A percentile compares a stretch with the other conserved stretches of the same genome.
phyloP scores from a whole-genome alignment of 53 echinoderm and acorn worm genomes.

The Mesocentrotus franciscanus region DNA sequence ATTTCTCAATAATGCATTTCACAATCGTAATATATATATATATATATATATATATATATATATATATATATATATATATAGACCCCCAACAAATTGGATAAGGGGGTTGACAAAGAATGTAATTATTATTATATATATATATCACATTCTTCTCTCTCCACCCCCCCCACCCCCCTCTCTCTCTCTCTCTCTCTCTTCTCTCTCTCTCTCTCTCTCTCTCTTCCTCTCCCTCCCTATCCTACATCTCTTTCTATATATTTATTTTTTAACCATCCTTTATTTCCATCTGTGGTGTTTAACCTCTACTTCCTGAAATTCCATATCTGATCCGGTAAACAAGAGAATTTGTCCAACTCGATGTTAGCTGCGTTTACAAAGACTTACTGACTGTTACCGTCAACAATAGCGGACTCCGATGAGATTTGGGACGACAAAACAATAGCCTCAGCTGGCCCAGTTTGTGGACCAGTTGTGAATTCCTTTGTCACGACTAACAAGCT shows the following conservation, averaged over 20 bases:
- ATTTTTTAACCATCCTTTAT: background rate
- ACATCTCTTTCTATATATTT: background rate
- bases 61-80: too few species aligned
- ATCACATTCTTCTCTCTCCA: background rate
- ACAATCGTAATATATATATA: too few species aligned
- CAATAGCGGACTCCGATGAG: background rate
- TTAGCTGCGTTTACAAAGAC: background rate
- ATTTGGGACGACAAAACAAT: conserved; percentile 5
- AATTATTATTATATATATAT: too few species aligned
- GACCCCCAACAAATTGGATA: too few species aligned
- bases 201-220: background rate
- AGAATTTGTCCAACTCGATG: background rate
- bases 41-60: too few species aligned
- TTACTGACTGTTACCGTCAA: background rate
- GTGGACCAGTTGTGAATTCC: conserved; percentile 23
- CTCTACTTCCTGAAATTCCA: background rate
- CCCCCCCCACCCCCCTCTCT: background rate
- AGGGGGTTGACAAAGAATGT: too few species aligned
- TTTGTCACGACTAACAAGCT: background rate
- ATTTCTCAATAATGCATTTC: too few species aligned
- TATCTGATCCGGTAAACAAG: background rate
- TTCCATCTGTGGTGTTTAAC: background rate
- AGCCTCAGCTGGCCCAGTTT: conserved; percentile 44
- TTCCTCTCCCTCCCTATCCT: background rate
- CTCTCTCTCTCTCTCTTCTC: background rate